Percentiles rank a stretch among this genome's conserved stretches.
These are phyloP conservation scores for Lampris megalopsis DNA, from an alignment of 2,113 vertebrate species.

Conservation along the genomic window DNA sequence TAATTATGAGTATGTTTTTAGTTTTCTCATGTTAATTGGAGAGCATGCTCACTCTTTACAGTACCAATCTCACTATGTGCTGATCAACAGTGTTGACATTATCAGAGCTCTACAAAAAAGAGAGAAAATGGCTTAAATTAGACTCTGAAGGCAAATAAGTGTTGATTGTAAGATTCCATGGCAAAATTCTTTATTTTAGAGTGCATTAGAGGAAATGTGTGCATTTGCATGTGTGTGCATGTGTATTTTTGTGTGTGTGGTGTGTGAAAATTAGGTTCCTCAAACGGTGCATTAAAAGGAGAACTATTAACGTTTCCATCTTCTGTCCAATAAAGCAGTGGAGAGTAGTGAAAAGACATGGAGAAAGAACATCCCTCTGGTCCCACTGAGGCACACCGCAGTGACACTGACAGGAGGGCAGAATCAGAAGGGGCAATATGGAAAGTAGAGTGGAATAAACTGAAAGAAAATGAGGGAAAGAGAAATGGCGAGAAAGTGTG, in stretches of 20 bases:
- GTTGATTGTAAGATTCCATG: no score
- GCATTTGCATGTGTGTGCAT: background rate
- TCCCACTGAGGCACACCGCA: conserved; percentile 6
- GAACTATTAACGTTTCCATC: conserved; percentile 5
- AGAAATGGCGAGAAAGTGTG: background rate
- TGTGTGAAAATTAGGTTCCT: background rate
- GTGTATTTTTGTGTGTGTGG: background rate
- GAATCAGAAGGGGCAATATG: background rate
- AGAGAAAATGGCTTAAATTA: no score
- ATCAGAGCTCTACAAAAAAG: no score
- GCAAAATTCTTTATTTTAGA: background rate
- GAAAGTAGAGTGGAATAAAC: background rate
- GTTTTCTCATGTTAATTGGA: no score
- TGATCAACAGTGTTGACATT: no score
- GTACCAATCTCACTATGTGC: no score
- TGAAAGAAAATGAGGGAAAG: background rate
- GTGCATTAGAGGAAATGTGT: background rate
- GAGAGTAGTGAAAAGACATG: conserved; percentile 20
- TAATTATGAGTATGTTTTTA: no score
- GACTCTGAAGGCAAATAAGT: no score
- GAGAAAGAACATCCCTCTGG: conserved; percentile 7
- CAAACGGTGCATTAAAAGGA: conserved; percentile 1
- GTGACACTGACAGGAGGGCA: conserved; percentile 10
- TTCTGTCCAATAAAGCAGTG: conserved; percentile 12
- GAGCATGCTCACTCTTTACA: no score